phyloP scores from a whole-genome alignment of 1,140 invertebrate genomes.

The Diplogasteroides magnus region DNA sequence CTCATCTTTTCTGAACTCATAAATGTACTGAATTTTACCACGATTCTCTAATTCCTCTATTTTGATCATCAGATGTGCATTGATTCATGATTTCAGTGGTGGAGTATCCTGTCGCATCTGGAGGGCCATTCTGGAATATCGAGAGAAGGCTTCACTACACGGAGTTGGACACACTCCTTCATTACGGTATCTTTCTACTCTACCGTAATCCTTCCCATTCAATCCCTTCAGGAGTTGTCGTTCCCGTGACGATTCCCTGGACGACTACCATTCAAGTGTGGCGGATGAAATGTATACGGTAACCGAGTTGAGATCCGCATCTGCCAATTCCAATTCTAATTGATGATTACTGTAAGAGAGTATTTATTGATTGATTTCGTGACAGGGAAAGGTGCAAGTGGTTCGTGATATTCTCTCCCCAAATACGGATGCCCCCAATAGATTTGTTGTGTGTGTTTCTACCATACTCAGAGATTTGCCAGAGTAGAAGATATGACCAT shows the following conservation, averaged over 20 bases:
- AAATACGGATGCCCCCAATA: no score
- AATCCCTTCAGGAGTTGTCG: not conserved
- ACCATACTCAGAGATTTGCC: no score
- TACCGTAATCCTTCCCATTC: not conserved
- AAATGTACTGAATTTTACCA: no score
- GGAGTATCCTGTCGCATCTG: constrained; percentile 52
- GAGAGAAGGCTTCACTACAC: constrained; percentile 23
- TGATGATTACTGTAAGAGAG: no score
- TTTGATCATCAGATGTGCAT: no score
- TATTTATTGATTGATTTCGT: no score
- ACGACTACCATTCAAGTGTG: constrained; percentile 25
- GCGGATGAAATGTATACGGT: constrained; percentile 22
- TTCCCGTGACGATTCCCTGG: constrained; percentile 19
- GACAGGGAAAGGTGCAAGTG: no score
- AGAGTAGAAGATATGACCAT: no score
- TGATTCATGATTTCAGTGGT: constrained; percentile 46
- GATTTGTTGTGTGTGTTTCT: no score
- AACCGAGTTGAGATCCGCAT: not conserved
- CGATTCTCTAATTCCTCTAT: no score
- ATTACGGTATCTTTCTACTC: not conserved
- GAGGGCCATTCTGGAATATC: constrained; percentile 45
- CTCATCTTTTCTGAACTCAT: not conserved
- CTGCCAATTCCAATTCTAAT: not conserved
- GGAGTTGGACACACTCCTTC: constrained; percentile 15
- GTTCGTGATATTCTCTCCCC: no score